Evolutionary conservation across 2,113 vertebrate genomes (phyloP).

Genomic region (Canis aureus): DNA sequence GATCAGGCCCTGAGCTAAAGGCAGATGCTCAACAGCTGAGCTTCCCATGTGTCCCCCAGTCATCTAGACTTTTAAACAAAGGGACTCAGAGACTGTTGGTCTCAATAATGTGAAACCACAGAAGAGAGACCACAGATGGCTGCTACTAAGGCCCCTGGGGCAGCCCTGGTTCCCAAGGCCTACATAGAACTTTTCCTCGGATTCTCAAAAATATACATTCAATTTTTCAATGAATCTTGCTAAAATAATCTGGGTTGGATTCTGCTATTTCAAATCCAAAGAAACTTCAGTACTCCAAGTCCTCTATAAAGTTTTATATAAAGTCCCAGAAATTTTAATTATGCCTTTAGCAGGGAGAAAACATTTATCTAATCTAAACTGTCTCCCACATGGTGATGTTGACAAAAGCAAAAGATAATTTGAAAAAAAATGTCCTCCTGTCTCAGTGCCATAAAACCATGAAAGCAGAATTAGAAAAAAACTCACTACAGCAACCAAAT

Average conservation of each 20-base stretch:
- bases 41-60: not conserved
- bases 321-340: constrained; percentile 48
- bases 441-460: not conserved
- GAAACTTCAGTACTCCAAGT: not conserved
- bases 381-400: not conserved
- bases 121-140: not conserved
- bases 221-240: not conserved
- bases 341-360: constrained; percentile 30
- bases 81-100: not conserved
- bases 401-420: constrained; percentile 33
- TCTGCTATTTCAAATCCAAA: constrained; percentile 14
- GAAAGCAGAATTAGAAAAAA: not conserved
- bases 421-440: not conserved
- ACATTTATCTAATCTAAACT: not conserved
- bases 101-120: not conserved
- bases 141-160: not conserved
- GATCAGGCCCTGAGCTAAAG: no score
- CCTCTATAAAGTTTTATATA: not conserved
- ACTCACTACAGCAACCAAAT: not conserved
- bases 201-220: not conserved
- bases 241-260: not conserved
- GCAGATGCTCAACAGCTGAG: no score
- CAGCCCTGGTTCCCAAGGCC: not conserved
- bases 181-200: not conserved
- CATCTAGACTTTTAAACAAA: constrained; percentile 5